Conservation (phyloP, 1,140 invertebrate genomes). For the Rhopalosiphum padi region DNA sequence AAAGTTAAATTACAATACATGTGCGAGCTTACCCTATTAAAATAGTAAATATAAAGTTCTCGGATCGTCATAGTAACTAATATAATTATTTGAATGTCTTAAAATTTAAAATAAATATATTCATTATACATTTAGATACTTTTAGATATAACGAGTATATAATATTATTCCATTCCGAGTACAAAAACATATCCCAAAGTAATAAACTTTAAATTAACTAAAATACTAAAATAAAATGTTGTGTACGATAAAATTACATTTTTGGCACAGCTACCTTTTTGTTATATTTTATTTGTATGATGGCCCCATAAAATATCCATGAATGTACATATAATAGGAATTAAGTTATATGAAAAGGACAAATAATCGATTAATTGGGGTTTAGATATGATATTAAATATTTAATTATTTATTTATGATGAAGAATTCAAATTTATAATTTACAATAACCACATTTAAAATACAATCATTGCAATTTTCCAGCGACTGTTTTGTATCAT, state of each 20-base stretch:
- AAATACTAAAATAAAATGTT: not conserved
- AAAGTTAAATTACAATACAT: not conserved
- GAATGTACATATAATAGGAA: not conserved
- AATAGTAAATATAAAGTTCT: not conserved
- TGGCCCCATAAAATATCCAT: not conserved
- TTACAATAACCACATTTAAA: not conserved
- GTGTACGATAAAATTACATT: not conserved
- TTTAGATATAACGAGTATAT: too few relatives aligned
- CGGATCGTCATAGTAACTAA: not conserved
- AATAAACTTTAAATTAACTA: conserved; percentile 7
- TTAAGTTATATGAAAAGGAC: not conserved
- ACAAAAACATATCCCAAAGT: not conserved
- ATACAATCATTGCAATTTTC: not conserved
- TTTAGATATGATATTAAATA: not conserved
- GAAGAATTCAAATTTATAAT: not conserved
- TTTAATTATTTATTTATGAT: too few relatives aligned
- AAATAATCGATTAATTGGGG: not conserved
- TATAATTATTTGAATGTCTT: not conserved
- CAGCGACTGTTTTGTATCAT: not conserved
- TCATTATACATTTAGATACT: too few relatives aligned
- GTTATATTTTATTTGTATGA: not conserved
- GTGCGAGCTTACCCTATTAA: not conserved
- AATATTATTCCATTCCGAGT: not conserved
- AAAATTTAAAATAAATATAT: not conserved
- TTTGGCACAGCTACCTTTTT: not conserved